Evolutionary conservation across 2,113 vertebrate species (phyloP), one percentile per base, ranked within the genome.

Genomic region (Dipodomys merriami): DNA sequence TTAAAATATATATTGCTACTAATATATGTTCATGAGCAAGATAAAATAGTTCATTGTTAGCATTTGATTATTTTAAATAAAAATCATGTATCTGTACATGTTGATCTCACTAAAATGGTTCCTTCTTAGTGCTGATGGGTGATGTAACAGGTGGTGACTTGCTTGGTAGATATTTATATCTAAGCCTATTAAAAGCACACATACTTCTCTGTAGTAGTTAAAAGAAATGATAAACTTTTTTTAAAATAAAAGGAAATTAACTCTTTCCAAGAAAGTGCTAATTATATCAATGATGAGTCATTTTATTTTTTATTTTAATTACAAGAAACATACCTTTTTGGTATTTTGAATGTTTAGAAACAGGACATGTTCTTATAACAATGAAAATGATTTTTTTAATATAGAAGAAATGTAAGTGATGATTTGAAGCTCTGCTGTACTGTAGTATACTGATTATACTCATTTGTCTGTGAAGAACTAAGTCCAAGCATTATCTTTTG

Each of bases 221-320:
- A 57, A 73, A 71, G 25, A 39, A 91, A 49, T 60, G 15, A 68
- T 67, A n/a, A 23, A 72, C 20, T 25, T 49, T 92, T 64, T n/a
- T 9, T 82, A 79, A 71, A n/a, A 62, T 86, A 80, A 87, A 25
- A 49, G 62, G 49, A 73, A 90, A 86, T 44, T 67, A 33, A 79
- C 69, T 7, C 80, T 3, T 91, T 95, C 57, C 4, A 86, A 77
- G 11, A 46, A 91, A 88, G 65, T 94, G 22, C 13, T 19, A 84
- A 2, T 85, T 92, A 84, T 68, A 25, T 83, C 91, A 60, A 25
- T 80, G 35, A 29, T 84, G 69, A 87, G 57, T 44, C 27, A 23
- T 81, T 39, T 39, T 39, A 39, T 39, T 39, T 39, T 39, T 39
- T 39, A 39, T 39, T 39, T 39, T 39, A 39, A 39, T 39, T 39